Base-by-base conservation (phyloP, 1,140 invertebrate genomes). In the Scaptomyza hsui region DNA sequence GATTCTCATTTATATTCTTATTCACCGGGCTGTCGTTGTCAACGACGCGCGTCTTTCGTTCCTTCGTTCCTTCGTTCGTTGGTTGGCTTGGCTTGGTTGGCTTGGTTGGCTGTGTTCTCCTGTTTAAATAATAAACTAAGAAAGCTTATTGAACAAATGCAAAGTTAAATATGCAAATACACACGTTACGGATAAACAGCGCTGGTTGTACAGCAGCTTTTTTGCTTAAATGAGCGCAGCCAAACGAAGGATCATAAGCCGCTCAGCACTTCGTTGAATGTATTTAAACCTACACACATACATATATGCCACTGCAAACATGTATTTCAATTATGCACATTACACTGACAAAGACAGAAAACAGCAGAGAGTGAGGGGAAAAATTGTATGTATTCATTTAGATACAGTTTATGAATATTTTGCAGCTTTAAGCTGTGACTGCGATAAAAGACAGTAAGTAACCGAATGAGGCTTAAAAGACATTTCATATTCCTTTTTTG, bases 121-220 rank as follows among this genome's bases (percentile, higher is more conserved):
- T 79, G 64, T 79, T 79, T 79, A 79, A 79, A 79, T 79, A 79
- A 79, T 79, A 79, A 79, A 79, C 76, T 74, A 79, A 79, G 76
- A 71, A 79, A 79, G 76, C 76, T 79, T 79, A 79, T 71, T 71
- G 76, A 76, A 71, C 64, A 79, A 79, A 79, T 75, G 76, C 76
- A 79, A 78, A 78, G 76, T 78, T 78, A 78, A 78, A 78, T 78
- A 78, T 78, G 75, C 75, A 78, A 78, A 78, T 59, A 69, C 57
- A 75, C 44, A 67, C 57, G 49, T 42, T 51, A 29, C 1, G 21
- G 4, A n/a, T 2, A 16, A 3, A 52, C 70, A 45, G 10, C 18
- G 12, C 15, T 57, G 41, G 12, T n/a, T n/a, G 18, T 41, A 37
- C 3, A 29, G 56, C 49, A 42, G 2, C 5, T 29, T 9, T 9